A percentile compares a stretch with the other conserved stretches of the same genome.
These are phyloP conservation scores for Halesus radiatus DNA, from an alignment of 1,140 invertebrate species.

Conservation along the genomic window DNA sequence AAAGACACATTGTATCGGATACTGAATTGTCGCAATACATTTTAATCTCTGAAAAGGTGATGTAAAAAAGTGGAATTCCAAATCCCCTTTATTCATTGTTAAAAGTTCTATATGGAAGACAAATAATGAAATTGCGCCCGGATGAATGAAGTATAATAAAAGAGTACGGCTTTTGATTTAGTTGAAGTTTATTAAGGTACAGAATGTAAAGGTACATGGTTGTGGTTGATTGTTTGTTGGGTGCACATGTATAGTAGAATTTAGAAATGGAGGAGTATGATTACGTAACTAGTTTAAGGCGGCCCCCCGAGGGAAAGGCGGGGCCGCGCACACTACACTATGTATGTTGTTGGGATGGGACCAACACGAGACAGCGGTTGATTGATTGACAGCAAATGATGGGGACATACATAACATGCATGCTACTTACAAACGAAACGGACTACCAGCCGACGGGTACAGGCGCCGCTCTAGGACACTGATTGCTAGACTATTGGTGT, in stretches of 20 bases:
- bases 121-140: not conserved
- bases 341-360: not conserved
- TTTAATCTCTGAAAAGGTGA: too few species aligned
- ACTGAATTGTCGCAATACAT: too few species aligned
- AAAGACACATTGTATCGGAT: too few species aligned
- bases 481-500: slow-evolving; percentile 72
- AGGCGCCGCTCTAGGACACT: slow-evolving; percentile 66
- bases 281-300: not conserved
- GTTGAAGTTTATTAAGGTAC: slow-evolving; percentile 5
- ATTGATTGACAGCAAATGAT: slow-evolving; percentile 17
- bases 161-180: not conserved
- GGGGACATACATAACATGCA: slow-evolving; percentile 31
- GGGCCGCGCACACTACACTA: not conserved
- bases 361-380: too few species aligned
- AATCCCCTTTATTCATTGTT: too few species aligned
- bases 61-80: too few species aligned
- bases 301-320: not conserved
- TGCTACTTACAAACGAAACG: not conserved
- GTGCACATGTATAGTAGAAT: not conserved
- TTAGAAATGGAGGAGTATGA: not conserved
- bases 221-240: too few species aligned
- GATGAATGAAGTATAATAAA: not conserved
- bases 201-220: not conserved
- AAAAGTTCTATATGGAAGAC: too few species aligned
- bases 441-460: slow-evolving; percentile 3